Evolutionary conservation across 2,797 vertebrate genomes (phyloP), one percentile per base, ranked within the genome.

Genomic region (Nyctalus aviator): DNA sequence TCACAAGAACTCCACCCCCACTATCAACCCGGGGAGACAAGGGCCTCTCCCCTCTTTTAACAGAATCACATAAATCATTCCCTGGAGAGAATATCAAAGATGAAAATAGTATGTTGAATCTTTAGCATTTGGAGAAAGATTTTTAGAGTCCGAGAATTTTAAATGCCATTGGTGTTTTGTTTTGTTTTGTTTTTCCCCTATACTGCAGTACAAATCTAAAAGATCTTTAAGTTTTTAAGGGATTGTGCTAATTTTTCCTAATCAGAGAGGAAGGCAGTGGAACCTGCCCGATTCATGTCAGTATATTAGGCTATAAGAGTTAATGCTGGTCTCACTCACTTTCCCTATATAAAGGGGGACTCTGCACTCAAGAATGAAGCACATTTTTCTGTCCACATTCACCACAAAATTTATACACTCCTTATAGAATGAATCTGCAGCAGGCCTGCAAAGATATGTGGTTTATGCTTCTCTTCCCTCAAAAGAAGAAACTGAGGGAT

Each of bases 11-110:
- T n/a, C 27, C 30, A 64, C 5, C 62, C 14, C 14, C 30, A 64
- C 59, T n/a, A 64, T 30, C 14, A n/a, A 64, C 62, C 3, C 0
- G 62, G 27, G 62, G 27, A 64, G 13, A 30, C 5, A n/a, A n/a
- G 62, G 30, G n/a, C 30, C 62, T 64, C 62, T 17, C 30, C 27
- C 30, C 62, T n/a, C 30, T 15, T 15, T 64, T 64, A 64, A n/a
- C 13, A n/a, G 62, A 7, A 96, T 66, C 0, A 44, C 69, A 95
- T 69, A 23, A 95, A 82, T 27, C 25, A 53, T 89, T 97, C 92
- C 44, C 32, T 88, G 35, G 73, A 57, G 89, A 87, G 82, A 88
- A 92, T 93, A 94, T 92, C n/a, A 66, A 85, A n/a, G 32, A 66
- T 87, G 1, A 1, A 69, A 75, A 75, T 0, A 13, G 10, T 75